Conservation (phyloP, 1,140 invertebrate species). For the Drosophila melanica region DNA sequence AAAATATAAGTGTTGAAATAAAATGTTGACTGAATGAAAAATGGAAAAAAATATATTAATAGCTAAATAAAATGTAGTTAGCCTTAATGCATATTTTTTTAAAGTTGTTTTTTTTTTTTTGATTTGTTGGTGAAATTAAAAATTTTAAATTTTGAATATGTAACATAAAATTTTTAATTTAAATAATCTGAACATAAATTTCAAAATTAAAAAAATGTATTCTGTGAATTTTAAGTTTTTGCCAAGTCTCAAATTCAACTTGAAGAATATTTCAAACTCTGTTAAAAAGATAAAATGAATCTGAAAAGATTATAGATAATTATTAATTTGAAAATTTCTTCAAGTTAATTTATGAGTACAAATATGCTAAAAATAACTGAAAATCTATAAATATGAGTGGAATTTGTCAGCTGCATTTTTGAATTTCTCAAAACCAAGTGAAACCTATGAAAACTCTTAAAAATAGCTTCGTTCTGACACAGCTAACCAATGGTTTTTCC, state of each 20-base stretch:
- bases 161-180: background rate
- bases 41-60: conserved; percentile 1
- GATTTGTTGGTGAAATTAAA: too few relatives aligned
- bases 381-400: conserved; percentile 33
- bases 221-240: background rate
- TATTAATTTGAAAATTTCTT: background rate
- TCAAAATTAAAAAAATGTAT: too few relatives aligned
- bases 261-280: background rate
- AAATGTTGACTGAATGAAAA: background rate
- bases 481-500: conserved; percentile 41
- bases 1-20: conserved; percentile 10
- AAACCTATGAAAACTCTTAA: conserved; percentile 28
- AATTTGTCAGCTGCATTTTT: conserved; percentile 4
- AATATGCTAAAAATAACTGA: conserved; percentile 1
- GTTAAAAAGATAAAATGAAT: conserved; percentile 2
- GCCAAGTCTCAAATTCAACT: background rate
- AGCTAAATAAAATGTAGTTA: background rate
- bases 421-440: conserved; percentile 4
- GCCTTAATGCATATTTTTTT: background rate
- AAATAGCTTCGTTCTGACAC: conserved; percentile 41
- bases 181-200: too few relatives aligned
- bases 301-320: background rate
- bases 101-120: too few relatives aligned
- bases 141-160: background rate
- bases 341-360: background rate